A percentile compares a stretch with the other conserved stretches of the same genome.
Evolutionary conservation across 2,113 vertebrate species (phyloP).

Genomic region (Cebus imitator): DNA sequence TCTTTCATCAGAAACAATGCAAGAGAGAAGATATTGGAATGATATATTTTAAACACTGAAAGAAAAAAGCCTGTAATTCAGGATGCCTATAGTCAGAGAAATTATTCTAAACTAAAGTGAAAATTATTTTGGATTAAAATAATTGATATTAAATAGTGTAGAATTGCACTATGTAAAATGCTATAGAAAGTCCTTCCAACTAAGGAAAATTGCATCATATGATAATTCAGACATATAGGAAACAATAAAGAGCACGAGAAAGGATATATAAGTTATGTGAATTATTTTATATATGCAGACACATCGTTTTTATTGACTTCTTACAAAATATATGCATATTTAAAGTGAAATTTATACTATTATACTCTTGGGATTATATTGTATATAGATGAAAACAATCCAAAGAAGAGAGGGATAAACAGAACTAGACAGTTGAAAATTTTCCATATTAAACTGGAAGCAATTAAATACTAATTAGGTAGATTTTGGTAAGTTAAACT

Average conservation of each 20-base stretch:
- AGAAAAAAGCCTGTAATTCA: not conserved
- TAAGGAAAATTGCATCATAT: not conserved
- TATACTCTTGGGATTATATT: not conserved
- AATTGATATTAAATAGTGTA: not conserved
- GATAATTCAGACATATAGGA: not conserved
- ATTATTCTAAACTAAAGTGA: not conserved
- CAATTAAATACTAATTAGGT: not conserved
- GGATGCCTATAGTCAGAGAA: not conserved
- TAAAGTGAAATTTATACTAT: not conserved
- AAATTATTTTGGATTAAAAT: not conserved
- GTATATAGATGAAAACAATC: not conserved
- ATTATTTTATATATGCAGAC: not conserved
- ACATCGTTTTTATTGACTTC: not conserved
- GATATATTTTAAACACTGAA: not conserved
- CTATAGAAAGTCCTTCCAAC: not conserved
- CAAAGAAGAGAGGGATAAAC: not conserved
- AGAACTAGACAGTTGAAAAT: not conserved
- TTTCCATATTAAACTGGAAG: not conserved
- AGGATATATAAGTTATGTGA: not conserved
- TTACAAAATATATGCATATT: not conserved
- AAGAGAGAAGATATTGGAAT: not conserved
- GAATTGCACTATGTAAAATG: not conserved
- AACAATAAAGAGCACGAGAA: not conserved
- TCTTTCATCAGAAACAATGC: not conserved
- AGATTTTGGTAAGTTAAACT: not conserved